Evolutionary conservation across 2,113 vertebrate genomes (phyloP), one percentile per base, ranked within the genome.

Genomic region (Echinops telfairi): DNA sequence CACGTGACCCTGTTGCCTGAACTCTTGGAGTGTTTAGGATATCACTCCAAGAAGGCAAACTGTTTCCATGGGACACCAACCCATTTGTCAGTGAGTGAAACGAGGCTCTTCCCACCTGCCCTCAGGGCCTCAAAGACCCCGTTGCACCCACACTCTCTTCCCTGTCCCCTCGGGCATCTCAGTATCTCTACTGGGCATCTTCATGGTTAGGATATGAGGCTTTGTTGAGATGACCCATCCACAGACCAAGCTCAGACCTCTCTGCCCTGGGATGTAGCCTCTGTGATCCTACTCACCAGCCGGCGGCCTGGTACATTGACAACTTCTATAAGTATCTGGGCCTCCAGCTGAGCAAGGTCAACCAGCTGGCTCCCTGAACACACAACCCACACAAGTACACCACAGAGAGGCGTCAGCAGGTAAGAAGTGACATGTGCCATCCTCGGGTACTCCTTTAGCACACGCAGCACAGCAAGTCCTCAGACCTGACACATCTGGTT

Each of bases 1-100:
- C 7, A 40, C 40, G 40, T 7, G 3, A 3, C 40, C 40, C 1
- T 19, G 0, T 2, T 64, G 7, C 7, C 7, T 11, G 1, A 22
- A 22, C 19, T 11, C 22, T 57, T 53, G 11, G 23, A 7, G 36
- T 3, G 83, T 3, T 79, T 57, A 47, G 47, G 36, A 70, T 15
- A 75, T 71, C 22, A 15, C 19, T 8, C 22, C 53, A 31, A 57
- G 29, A 76, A 68, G 16, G 11, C n/a, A 77, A 53, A 86, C 40
- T 14, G 5, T 20, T 15, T 15, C 33, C 82, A 36, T 31, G n/a
- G 7, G 10, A 77, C 15, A 33, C 19, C 6, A 23, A 36, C 20
- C 47, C 16, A 10, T 0, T 5, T 53, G 87, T 76, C 70, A 16
- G 14, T 1, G 6, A 19, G 3, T 0, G 4, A 5, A 71, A 19